Conservation (phyloP, 2,888 invertebrate species). For the Monochamus alternatus region DNA sequence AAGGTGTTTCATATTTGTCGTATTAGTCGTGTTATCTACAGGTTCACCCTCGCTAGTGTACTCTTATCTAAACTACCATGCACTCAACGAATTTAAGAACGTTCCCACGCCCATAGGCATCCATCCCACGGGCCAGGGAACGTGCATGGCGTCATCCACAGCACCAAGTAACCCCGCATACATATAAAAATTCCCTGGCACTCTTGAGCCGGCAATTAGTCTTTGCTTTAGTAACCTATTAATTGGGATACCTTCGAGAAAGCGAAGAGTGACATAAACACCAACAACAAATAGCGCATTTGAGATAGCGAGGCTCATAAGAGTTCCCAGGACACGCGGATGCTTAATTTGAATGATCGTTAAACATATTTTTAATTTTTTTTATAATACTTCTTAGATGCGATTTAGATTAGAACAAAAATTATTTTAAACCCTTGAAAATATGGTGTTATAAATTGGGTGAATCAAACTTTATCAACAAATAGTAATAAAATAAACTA, state of each 20-base stretch:
- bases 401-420: no score
- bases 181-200: constrained; percentile 26
- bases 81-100: constrained; percentile 45
- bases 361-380: no score
- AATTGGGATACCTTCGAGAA: neutral
- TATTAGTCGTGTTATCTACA: constrained; percentile 20
- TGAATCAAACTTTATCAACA: no score
- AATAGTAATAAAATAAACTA: no score
- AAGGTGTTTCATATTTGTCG: constrained; percentile 15
- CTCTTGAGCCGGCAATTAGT: constrained; percentile 7
- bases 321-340: neutral
- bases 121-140: constrained; percentile 42
- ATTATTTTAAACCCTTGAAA: no score
- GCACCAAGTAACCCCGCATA: constrained; percentile 37
- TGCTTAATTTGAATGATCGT: no score
- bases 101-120: constrained; percentile 45
- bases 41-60: constrained; percentile 21
- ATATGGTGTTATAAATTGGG: no score
- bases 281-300: neutral
- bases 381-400: no score
- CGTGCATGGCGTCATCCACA: constrained; percentile 44
- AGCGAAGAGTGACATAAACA: constrained; percentile 7
- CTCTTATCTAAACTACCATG: constrained; percentile 35
- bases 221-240: constrained; percentile 25
- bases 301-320: neutral